phyloP scores from a whole-genome alignment of 23 tunicate genomes.

The Styela clava region DNA sequence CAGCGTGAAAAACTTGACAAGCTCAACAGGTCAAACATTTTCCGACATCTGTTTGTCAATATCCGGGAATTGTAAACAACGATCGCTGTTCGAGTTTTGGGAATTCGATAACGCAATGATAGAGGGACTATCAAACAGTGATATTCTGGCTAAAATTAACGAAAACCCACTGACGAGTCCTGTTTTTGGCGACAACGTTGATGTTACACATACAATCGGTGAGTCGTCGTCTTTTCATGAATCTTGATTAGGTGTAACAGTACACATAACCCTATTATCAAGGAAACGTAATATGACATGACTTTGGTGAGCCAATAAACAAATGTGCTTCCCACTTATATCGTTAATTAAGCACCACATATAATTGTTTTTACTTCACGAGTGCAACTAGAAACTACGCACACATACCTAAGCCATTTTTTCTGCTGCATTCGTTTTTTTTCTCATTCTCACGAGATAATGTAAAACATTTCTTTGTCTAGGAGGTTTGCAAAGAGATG shows the following conservation, averaged over 20 bases:
- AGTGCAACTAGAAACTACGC: no score
- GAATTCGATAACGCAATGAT: not conserved
- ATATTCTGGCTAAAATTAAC: not conserved
- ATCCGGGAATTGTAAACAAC: not conserved
- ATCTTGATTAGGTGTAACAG: not conserved
- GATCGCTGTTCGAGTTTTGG: constrained; percentile 29
- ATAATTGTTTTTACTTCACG: no score
- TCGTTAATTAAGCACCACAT: no score
- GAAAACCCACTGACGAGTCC: constrained; percentile 20
- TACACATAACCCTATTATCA: no score
- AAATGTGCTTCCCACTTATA: not conserved
- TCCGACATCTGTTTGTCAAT: constrained; percentile 15
- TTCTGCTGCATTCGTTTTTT: no score
- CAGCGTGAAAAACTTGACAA: constrained; percentile 18
- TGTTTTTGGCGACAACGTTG: constrained; percentile 13
- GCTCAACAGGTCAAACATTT: not conserved
- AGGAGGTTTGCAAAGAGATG: not conserved
- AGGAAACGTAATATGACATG: no score
- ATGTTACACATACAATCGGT: constrained; percentile 10
- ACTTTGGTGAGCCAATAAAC: not conserved
- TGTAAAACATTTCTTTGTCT: not conserved
- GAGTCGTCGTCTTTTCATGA: not conserved
- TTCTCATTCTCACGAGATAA: no score
- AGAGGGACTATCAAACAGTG: not conserved
- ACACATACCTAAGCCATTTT: no score